Conservation (phyloP, 2,113 vertebrate species). For the Oryctolagus cuniculus region DNA sequence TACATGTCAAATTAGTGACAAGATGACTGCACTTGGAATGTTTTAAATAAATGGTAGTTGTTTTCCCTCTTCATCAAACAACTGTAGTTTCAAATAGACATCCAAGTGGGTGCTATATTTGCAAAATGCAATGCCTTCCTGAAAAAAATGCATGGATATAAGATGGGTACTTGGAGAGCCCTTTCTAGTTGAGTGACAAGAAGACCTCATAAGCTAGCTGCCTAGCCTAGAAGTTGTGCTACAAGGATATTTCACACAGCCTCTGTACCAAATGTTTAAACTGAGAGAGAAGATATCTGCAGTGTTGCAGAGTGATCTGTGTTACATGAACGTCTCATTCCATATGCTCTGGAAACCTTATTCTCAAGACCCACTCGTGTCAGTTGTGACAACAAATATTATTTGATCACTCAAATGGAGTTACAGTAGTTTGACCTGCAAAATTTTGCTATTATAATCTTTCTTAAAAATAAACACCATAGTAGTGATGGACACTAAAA, state of each 20-base stretch:
- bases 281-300: neutral
- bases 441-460: neutral
- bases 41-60: slow-evolving; percentile 2
- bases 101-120: neutral
- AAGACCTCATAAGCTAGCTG: neutral
- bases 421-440: neutral
- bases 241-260: neutral
- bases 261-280: neutral
- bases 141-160: neutral
- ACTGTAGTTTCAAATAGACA: neutral
- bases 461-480: neutral
- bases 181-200: neutral
- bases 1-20: neutral
- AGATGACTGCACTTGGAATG: neutral
- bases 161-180: neutral
- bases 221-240: neutral
- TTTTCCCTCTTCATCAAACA: neutral
- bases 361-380: neutral
- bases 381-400: neutral
- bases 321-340: neutral
- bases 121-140: neutral
- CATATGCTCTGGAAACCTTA: neutral
- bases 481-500: neutral
- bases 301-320: neutral
- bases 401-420: neutral